phyloP scores from a whole-genome alignment of 2,797 vertebrate genomes.

The Botia almorhae region DNA sequence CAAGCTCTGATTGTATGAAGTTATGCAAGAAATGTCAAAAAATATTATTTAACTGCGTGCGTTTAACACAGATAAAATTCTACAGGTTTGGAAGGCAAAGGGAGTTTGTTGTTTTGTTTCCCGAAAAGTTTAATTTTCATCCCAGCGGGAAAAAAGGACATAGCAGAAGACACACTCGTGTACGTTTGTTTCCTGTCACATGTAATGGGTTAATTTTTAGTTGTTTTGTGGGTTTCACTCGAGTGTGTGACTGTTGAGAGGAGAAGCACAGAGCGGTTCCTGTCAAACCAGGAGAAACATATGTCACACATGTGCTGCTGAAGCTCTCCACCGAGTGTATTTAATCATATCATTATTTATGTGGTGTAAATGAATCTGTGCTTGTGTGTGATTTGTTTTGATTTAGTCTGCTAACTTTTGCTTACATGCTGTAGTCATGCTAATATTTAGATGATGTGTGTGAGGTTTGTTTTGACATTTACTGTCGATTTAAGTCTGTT shows the following conservation, averaged over 20 bases:
- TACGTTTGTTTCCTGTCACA: slow-evolving; percentile 50
- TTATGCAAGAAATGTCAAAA: too few relatives aligned
- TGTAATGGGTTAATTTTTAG: slow-evolving; percentile 61
- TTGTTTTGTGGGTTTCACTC: slow-evolving; percentile 56
- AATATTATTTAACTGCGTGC: too few relatives aligned
- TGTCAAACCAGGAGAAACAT: slow-evolving; percentile 58
- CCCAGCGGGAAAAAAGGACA: too few relatives aligned
- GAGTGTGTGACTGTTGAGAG: slow-evolving; percentile 55
- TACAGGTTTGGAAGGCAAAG: too few relatives aligned
- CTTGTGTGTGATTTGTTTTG: slow-evolving; percentile 52
- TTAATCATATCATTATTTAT: slow-evolving; percentile 49
- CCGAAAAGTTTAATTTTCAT: too few relatives aligned
- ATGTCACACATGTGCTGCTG: slow-evolving; percentile 56
- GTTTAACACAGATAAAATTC: too few relatives aligned
- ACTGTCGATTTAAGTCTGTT: not conserved
- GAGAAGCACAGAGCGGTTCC: slow-evolving; percentile 53
- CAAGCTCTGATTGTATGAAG: too few relatives aligned
- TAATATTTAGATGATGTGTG: not conserved
- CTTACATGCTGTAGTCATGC: not conserved
- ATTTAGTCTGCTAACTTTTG: slow-evolving; percentile 40
- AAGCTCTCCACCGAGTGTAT: slow-evolving; percentile 49
- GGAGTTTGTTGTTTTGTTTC: too few relatives aligned
- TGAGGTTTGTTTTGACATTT: not conserved
- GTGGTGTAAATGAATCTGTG: slow-evolving; percentile 14
- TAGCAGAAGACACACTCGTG: not conserved